Evolutionary conservation across 2,113 vertebrate genomes (phyloP).

Genomic region (Neomonachus schauinslandi): DNA sequence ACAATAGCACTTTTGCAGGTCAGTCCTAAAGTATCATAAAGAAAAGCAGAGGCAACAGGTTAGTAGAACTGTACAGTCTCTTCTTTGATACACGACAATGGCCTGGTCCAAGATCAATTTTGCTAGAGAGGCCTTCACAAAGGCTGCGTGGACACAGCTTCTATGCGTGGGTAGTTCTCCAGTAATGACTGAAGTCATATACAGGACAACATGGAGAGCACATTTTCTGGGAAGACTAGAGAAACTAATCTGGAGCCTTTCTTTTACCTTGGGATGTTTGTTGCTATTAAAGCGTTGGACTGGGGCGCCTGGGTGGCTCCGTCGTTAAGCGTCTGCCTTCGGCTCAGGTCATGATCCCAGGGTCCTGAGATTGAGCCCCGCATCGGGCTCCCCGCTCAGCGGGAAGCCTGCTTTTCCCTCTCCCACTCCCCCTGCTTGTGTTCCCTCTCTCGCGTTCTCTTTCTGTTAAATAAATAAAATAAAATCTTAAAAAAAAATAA

Average conservation of each 20-base stretch:
- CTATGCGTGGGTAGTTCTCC: background rate
- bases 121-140: background rate
- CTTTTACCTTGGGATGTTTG: background rate
- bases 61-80: background rate
- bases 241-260: background rate
- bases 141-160: background rate
- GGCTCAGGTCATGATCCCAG: too few relatives aligned
- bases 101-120: background rate
- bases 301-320: background rate
- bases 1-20: background rate
- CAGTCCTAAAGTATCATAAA: background rate
- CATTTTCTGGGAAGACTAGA: background rate
- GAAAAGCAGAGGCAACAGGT: background rate
- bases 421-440: too few relatives aligned
- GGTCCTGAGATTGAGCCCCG: too few relatives aligned
- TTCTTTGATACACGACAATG: background rate
- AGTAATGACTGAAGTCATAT: background rate
- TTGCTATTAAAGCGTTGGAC: background rate
- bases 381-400: too few relatives aligned
- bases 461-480: too few relatives aligned
- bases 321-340: too few relatives aligned
- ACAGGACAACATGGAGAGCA: background rate
- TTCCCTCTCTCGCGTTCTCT: too few relatives aligned
- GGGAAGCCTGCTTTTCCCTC: too few relatives aligned
- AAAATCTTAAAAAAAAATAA: background rate